Conservation (phyloP, 1,140 invertebrate genomes). For the Meloidogyne floridensis region DNA sequence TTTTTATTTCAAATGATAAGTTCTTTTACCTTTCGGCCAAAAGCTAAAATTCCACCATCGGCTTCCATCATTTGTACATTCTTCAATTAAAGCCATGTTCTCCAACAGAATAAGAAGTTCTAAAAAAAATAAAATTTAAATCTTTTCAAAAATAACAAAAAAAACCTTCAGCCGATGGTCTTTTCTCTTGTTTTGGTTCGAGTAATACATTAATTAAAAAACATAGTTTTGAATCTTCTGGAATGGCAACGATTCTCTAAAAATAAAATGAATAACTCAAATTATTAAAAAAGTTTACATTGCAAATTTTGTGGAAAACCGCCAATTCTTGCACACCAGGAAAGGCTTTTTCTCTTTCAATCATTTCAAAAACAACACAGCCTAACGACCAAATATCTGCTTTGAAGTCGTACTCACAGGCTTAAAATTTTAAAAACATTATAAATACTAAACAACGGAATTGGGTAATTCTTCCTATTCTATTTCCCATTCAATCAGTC, state of each 20-base stretch:
- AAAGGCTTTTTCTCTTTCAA: slow-evolving; percentile 32
- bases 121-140: background rate
- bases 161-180: slow-evolving; percentile 19
- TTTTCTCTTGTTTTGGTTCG: background rate
- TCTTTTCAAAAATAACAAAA: background rate
- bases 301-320: slow-evolving; percentile 36
- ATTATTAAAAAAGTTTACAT: background rate
- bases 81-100: background rate
- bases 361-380: slow-evolving; percentile 35
- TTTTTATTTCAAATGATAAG: background rate
- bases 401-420: slow-evolving; percentile 33
- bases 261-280: background rate
- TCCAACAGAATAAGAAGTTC: background rate
- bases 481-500: too few relatives aligned
- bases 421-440: too few relatives aligned
- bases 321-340: slow-evolving; percentile 26
- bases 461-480: too few relatives aligned
- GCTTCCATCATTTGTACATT: background rate
- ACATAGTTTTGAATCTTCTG: slow-evolving; percentile 17
- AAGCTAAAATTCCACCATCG: background rate
- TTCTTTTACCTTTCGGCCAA: background rate
- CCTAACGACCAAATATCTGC: slow-evolving; percentile 37
- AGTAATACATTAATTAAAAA: slow-evolving; percentile 13
- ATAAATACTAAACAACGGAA: too few relatives aligned
- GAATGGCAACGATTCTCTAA: slow-evolving; percentile 21